Base-by-base conservation (phyloP, 2,797 vertebrate species). In the Galaxias olidus region DNA sequence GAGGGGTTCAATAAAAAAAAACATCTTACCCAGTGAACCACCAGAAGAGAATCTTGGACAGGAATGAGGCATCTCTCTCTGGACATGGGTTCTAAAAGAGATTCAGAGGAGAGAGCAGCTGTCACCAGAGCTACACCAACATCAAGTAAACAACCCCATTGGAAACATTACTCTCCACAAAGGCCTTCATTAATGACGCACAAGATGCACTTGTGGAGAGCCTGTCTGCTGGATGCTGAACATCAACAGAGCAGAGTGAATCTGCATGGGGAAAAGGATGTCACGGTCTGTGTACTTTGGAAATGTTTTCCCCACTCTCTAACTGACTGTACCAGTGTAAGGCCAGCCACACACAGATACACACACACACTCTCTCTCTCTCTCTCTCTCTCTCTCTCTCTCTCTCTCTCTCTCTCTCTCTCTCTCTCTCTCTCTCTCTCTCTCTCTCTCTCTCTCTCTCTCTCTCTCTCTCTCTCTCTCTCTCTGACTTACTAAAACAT, bases 11-110 rank as follows among this genome's bases (percentile, higher is more conserved):
- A 69, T n/a, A n/a, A n/a, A n/a, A n/a, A 72, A 80, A 83, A 79
- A 81, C 81, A 74, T 85, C 96, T 93, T 93, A 98, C 96, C 96
- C 90, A 68, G 90, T 94, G 77, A 97, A 94, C 96, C 96, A 98
- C 96, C 96, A 98, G 90, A 97, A 98, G 68, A 94, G 93, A 58
- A 94, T 93, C 88, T 93, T 96, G 72, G 96, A 96, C 80, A 95
- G 90, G 86, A 98, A 97, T 61, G 93, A 96, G 49, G 93, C 94
- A 77, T 93, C 92, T 56, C 90, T 86, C 69, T 96, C 93, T 7
- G 96, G 96, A 83, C 95, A 97, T 8, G 92, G 91, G 78, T 97
- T 98, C 97, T 98, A 89, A 67, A 90, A 90, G 66, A 86, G 79
- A 87, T 83, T 74, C n/a, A n/a, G n/a, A n/a, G n/a, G n/a, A 80